phyloP scores from a whole-genome alignment of 2,888 invertebrate genomes.

The Eristalis intricaria region DNA sequence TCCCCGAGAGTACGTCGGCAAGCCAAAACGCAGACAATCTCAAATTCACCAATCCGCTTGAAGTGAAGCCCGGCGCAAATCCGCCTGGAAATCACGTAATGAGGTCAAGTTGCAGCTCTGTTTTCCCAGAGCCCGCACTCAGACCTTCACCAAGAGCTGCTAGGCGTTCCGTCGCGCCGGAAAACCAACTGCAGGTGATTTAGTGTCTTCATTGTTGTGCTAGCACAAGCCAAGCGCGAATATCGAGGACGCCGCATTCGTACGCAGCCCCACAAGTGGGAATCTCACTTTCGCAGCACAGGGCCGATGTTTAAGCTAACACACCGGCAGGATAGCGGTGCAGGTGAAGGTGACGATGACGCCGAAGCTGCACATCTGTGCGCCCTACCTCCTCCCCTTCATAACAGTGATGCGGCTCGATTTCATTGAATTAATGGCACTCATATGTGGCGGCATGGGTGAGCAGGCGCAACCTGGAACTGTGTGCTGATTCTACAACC shows the following conservation, averaged over 20 bases:
- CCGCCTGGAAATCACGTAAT: constrained; percentile 63
- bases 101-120: constrained; percentile 62
- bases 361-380: constrained; percentile 48
- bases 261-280: constrained; percentile 13
- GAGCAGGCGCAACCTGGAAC: constrained; percentile 7
- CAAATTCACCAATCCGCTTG: not conserved
- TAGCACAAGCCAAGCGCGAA: not conserved
- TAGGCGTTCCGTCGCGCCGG: not conserved
- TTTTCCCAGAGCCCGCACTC: constrained; percentile 1
- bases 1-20: not conserved
- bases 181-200: constrained; percentile 14
- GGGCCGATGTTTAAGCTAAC: not conserved
- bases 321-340: constrained; percentile 6
- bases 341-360: constrained; percentile 21
- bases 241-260: constrained; percentile 27
- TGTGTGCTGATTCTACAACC: constrained; percentile 29
- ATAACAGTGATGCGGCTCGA: constrained; percentile 1
- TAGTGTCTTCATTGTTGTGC: constrained; percentile 5
- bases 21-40: not conserved
- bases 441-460: constrained; percentile 3
- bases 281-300: constrained; percentile 1
- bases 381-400: not conserved
- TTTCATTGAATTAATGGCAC: constrained; percentile 59
- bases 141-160: not conserved
- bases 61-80: constrained; percentile 27